Evolutionary conservation across 2,113 vertebrate genomes (phyloP).

Genomic region (Camelus dromedarius): DNA sequence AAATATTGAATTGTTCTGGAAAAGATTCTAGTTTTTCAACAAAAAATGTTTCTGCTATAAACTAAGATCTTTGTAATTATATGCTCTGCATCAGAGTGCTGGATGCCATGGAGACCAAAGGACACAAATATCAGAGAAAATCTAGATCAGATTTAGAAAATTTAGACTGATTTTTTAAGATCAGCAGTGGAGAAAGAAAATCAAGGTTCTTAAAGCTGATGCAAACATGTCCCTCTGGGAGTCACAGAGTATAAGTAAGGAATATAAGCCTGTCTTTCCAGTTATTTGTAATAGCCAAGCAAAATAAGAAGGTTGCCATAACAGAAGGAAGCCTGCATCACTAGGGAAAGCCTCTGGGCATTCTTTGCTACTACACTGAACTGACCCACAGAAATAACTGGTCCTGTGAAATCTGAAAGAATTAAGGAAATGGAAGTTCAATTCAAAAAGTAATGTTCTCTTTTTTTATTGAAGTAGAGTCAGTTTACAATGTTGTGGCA

Average conservation of each 20-base stretch:
- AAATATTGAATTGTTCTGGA: slow-evolving; percentile 14
- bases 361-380: not conserved
- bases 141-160: not conserved
- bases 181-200: not conserved
- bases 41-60: not conserved
- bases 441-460: not conserved
- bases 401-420: not conserved
- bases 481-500: no score
- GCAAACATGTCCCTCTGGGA: not conserved
- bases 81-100: not conserved
- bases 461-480: no score
- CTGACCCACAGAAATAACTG: not conserved
- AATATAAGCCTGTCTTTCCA: not conserved
- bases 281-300: not conserved
- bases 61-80: not conserved
- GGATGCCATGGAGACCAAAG: slow-evolving; percentile 42
- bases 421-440: not conserved
- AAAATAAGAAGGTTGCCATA: no score
- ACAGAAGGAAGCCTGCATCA: not conserved
- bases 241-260: not conserved
- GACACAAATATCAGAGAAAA: slow-evolving; percentile 20
- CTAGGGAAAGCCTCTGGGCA: not conserved
- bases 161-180: not conserved
- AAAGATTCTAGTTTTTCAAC: not conserved
- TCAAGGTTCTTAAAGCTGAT: not conserved